These are phyloP conservation scores for Lomographa bimaculata DNA, from an alignment of 2,888 invertebrate genomes.

Conservation along the genomic window DNA sequence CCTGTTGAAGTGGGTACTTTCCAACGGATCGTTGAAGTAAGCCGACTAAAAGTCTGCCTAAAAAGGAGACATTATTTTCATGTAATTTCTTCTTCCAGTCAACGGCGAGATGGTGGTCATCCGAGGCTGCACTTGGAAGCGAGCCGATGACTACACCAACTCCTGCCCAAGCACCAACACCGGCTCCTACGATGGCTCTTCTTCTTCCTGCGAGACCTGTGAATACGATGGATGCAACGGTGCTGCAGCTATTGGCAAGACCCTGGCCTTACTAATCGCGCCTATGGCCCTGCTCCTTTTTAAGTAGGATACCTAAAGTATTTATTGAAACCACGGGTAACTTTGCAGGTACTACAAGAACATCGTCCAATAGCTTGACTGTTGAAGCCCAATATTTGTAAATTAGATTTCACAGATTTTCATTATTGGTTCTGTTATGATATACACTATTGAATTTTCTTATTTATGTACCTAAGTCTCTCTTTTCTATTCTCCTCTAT, in stretches of 20 bases:
- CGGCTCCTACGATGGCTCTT: conserved; percentile 76
- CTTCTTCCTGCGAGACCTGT: conserved; percentile 87
- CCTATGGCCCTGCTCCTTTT: conserved; percentile 67
- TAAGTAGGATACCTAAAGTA: conserved; percentile 51
- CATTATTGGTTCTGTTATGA: too few species aligned
- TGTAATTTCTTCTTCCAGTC: conserved; percentile 66
- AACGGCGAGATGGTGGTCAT: conserved; percentile 76
- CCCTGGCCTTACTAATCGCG: conserved; percentile 66
- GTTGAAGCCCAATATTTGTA: too few species aligned
- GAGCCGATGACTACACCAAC: conserved; percentile 76
- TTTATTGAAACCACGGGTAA: conserved; percentile 10
- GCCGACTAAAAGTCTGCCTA: too few species aligned
- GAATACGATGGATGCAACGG: conserved; percentile 87
- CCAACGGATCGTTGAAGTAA: too few species aligned
- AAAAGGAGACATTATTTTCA: too few species aligned
- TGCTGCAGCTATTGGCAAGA: conserved; percentile 72
- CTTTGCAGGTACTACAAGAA: not conserved
- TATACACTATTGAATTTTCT: too few species aligned
- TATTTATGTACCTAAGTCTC: too few species aligned
- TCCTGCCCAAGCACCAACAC: conserved; percentile 76
- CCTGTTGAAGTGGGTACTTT: too few species aligned
- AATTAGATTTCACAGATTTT: too few species aligned
- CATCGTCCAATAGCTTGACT: too few species aligned
- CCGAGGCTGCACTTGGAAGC: conserved; percentile 85
- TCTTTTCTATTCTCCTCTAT: too few species aligned